Base-by-base conservation (phyloP, 2,797 vertebrate species). In the Chrysolophus pictus region DNA sequence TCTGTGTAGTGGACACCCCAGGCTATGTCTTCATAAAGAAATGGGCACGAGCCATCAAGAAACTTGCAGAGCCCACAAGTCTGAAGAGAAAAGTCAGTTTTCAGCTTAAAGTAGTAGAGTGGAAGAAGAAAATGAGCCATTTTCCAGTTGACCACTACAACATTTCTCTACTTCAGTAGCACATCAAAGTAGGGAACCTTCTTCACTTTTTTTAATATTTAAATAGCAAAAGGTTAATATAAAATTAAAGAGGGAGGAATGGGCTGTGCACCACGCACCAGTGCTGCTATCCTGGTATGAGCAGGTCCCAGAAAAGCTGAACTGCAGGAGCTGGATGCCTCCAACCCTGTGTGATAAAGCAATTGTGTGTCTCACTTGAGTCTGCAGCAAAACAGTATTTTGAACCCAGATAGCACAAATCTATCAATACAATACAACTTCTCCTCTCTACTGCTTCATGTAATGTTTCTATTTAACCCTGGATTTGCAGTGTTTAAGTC, bases 301-400 rank as follows among this genome's bases (percentile, higher is more conserved):
- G 2, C 14, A 33, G 9, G 17, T 7, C 10, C 35, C 53, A 28
- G 58, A 37, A 17, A 23, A 41, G 16, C 0, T 22, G 11, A 3
- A 23, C 33, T 35, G 26, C 19, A 10, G 19, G 35, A 62, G n/a
- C 11, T 41, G 56, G 76, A 28, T 8, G 35, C 31, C 33, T 77
- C 37, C 15, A 9, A n/a, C 31, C 4, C 37, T 26, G 4, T 22
- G 22, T 55, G 65, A 14, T 51, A 39, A 6, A 51, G 47, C 3
- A 13, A 4, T 46, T 1, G 0, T 53, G 33, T 17, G 42, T 6
- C 68, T 35, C 55, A 26, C 72, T 47, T 9, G 10, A 28, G 56
- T 19, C 23, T 21, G 31, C 15, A 19, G 26, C 46, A 84, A 44
- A 78, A 29, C 16, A 14, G 37, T 3, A 7, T 31, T 78, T 77